These are phyloP conservation scores for Drosophila tripunctata DNA, from an alignment of 2,888 invertebrate genomes.

Conservation along the genomic window DNA sequence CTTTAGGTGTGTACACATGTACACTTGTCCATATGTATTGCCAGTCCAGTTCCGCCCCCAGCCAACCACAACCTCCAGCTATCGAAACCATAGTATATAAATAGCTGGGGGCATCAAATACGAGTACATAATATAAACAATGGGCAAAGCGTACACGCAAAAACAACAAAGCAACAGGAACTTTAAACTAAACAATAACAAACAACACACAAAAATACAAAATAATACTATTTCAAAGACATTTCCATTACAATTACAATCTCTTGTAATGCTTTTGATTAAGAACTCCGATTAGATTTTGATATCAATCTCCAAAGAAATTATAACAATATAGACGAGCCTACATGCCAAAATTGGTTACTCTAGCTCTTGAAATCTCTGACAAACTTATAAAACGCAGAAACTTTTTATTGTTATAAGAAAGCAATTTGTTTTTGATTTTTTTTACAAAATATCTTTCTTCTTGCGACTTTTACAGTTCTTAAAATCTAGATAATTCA, in stretches of 20 bases:
- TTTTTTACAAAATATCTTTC: too few species aligned
- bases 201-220: not conserved
- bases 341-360: too few species aligned
- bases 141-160: slow-evolving; percentile 1
- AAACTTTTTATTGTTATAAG: too few species aligned
- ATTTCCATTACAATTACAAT: not conserved
- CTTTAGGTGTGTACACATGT: not conserved
- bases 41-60: not conserved
- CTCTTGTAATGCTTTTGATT: not conserved
- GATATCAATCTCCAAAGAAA: too few species aligned
- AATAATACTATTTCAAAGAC: not conserved
- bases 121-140: slow-evolving; percentile 34
- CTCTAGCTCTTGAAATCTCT: too few species aligned
- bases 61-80: not conserved
- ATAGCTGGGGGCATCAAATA: slow-evolving; percentile 28
- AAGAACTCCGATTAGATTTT: not conserved
- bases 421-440: too few species aligned
- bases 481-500: too few species aligned
- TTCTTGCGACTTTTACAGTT: too few species aligned
- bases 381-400: too few species aligned
- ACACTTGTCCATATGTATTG: not conserved
- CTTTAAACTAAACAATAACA: slow-evolving; percentile 12
- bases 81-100: slow-evolving; percentile 16
- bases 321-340: too few species aligned
- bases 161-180: slow-evolving; percentile 10